Evolutionary conservation across 1,140 invertebrate genomes (phyloP).

Genomic region (Stegodyphus mimosarum): DNA sequence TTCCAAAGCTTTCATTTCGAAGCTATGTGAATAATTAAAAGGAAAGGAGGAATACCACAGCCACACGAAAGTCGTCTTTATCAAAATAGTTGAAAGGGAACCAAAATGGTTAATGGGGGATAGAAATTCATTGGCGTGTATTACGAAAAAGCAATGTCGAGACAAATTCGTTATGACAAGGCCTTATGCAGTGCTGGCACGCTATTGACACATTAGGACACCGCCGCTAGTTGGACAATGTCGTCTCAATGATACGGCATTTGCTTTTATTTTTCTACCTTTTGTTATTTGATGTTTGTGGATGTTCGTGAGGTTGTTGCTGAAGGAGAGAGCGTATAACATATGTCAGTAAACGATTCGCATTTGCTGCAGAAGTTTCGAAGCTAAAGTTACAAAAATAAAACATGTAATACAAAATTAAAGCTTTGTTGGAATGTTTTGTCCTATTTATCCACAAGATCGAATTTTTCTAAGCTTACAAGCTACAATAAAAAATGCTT

Average conservation of each 20-base stretch:
- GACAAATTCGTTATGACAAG: conserved; percentile 56
- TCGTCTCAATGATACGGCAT: background rate
- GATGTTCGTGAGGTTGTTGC: background rate
- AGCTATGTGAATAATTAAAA: conserved; percentile 31
- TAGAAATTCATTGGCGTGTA: conserved; percentile 53
- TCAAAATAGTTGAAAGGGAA: conserved; percentile 2
- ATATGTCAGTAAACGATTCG: background rate
- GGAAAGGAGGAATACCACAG: background rate
- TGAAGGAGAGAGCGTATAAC: background rate
- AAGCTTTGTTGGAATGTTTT: no score
- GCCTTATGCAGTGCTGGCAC: conserved; percentile 44
- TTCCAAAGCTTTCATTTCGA: background rate
- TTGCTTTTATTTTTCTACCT: background rate
- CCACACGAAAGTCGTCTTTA: no score
- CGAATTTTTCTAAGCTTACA: no score
- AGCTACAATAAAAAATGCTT: no score
- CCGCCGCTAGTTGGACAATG: conserved; percentile 24
- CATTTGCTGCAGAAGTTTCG: no score
- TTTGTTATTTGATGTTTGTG: conserved; percentile 14
- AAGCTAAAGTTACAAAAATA: no score
- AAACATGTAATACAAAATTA: no score
- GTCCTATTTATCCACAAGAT: no score
- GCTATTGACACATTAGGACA: conserved; percentile 55
- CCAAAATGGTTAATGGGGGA: background rate
- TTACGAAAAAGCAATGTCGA: conserved; percentile 44